Conservation (phyloP, 2,888 invertebrate genomes). For the Ephialtes manifestator region DNA sequence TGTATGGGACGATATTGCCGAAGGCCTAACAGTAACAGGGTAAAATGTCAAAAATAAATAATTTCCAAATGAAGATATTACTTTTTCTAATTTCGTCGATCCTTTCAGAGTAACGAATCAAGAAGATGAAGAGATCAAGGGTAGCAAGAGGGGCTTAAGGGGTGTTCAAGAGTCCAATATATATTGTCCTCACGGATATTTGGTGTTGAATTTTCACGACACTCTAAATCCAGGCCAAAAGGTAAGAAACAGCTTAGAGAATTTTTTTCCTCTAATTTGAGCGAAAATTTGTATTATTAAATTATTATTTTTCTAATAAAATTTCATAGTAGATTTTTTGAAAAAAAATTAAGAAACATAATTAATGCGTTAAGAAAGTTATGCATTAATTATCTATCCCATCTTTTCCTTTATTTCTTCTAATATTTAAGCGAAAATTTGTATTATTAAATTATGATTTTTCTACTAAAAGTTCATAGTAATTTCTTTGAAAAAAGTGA, state of each 20-base stretch:
- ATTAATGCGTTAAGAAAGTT: no score
- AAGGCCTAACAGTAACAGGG: constrained; percentile 75
- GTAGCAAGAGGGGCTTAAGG: constrained; percentile 60
- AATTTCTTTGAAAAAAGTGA: no score
- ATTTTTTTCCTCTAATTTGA: no score
- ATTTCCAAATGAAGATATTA: not conserved
- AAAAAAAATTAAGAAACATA: no score
- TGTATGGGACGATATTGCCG: constrained; percentile 79
- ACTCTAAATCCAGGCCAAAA: constrained; percentile 79
- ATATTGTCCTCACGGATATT: constrained; percentile 79
- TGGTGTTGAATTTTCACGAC: constrained; percentile 80
- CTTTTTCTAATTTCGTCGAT: not conserved
- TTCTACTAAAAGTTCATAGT: no score
- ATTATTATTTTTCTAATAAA: no score
- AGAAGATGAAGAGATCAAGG: constrained; percentile 76
- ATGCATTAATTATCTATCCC: no score
- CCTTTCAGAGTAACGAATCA: constrained; percentile 66
- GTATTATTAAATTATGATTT: no score
- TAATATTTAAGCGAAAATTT: no score
- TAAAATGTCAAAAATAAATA: constrained; percentile 66
- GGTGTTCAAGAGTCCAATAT: constrained; percentile 65
- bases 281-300: no score
- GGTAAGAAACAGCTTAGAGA: constrained; percentile 69
- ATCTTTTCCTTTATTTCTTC: no score
- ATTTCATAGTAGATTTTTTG: no score